These are phyloP conservation scores for Cacoxenus indagator DNA, from an alignment of 2,888 invertebrate species.

Conservation along the genomic window DNA sequence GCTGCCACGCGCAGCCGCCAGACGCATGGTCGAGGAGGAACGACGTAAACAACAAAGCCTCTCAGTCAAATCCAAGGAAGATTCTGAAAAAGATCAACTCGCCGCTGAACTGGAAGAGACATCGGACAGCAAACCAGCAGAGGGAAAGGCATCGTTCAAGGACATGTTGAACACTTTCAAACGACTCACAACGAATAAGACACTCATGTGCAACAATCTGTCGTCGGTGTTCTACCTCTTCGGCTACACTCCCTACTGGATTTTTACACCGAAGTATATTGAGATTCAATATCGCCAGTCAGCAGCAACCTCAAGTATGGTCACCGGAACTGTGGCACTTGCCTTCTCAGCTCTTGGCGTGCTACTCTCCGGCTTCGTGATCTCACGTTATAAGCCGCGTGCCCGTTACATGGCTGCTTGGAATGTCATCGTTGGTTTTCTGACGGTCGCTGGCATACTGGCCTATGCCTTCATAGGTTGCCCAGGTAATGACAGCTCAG, in stretches of 20 bases:
- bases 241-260: slow-evolving; percentile 83
- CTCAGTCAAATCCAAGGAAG: slow-evolving; percentile 41
- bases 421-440: slow-evolving; percentile 78
- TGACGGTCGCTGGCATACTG: slow-evolving; percentile 76
- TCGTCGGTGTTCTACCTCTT: slow-evolving; percentile 81
- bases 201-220: slow-evolving; percentile 80
- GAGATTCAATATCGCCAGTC: slow-evolving; percentile 85
- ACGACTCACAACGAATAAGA: slow-evolving; percentile 76
- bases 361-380: slow-evolving; percentile 77
- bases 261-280: slow-evolving; percentile 86
- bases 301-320: slow-evolving; percentile 77
- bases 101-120: slow-evolving; percentile 44
- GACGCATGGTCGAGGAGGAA: slow-evolving; percentile 71
- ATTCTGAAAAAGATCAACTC: slow-evolving; percentile 47
- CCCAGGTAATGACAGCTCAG: slow-evolving; percentile 74
- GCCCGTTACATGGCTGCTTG: slow-evolving; percentile 78
- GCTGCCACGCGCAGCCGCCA: slow-evolving; percentile 76
- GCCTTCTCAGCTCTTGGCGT: slow-evolving; percentile 80
- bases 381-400: slow-evolving; percentile 77
- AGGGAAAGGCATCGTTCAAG: slow-evolving; percentile 69
- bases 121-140: slow-evolving; percentile 33
- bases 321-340: slow-evolving; percentile 79
- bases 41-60: slow-evolving; percentile 51
- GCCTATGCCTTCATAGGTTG: slow-evolving; percentile 79
- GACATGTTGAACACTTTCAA: slow-evolving; percentile 78